phyloP scores from a whole-genome alignment of 2,797 vertebrate species.

The Dicrostonyx torquatus region DNA sequence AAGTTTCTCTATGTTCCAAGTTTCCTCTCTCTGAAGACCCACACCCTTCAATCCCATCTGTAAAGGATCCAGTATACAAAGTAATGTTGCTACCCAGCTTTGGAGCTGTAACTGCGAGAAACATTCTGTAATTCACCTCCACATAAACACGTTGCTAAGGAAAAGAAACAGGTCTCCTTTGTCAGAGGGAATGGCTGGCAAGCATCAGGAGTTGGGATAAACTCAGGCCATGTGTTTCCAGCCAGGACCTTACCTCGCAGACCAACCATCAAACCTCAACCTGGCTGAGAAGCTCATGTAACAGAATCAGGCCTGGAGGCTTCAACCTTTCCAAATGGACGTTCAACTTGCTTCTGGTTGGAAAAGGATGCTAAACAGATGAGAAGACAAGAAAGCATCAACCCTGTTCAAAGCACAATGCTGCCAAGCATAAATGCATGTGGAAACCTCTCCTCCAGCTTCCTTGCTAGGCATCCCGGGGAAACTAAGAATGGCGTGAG shows the following conservation, averaged over 20 bases:
- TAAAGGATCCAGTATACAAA: neutral
- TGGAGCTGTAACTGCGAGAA: neutral
- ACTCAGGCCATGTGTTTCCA: neutral
- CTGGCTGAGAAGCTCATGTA: neutral
- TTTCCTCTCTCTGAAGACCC: slow-evolving; percentile 53
- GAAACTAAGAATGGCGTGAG: neutral
- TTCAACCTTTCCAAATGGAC: slow-evolving; percentile 52
- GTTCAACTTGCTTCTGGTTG: slow-evolving; percentile 30
- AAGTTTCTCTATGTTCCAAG: neutral
- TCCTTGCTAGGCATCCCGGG: neutral
- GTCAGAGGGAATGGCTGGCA: slow-evolving; percentile 52
- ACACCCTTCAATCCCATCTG: neutral
- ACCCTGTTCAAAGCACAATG: neutral
- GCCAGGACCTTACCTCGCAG: slow-evolving; percentile 37
- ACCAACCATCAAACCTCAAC: slow-evolving; percentile 11
- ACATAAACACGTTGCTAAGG: neutral
- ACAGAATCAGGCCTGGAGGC: neutral
- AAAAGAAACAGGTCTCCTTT: slow-evolving; percentile 53
- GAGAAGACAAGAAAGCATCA: neutral
- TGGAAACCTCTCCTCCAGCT: neutral
- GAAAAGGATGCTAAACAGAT: slow-evolving; percentile 32
- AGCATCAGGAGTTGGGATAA: neutral
- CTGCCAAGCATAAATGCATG: neutral
- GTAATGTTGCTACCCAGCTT: neutral
- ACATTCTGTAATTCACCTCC: slow-evolving; percentile 33